These are phyloP conservation scores for Trachelus tabidus DNA, from an alignment of 2,888 invertebrate genomes.

Conservation along the genomic window DNA sequence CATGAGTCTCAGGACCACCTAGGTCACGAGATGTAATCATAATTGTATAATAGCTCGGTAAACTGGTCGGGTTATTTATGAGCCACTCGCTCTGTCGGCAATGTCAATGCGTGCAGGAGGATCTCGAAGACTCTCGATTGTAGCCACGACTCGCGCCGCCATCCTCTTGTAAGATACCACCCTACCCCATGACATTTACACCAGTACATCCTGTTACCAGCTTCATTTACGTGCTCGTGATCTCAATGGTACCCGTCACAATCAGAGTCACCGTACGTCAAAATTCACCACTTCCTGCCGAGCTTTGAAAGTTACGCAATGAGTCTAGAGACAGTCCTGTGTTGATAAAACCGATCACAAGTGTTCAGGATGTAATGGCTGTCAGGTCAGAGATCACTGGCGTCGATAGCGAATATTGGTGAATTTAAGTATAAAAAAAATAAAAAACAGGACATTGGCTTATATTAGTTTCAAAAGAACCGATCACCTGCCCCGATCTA, in stretches of 20 bases:
- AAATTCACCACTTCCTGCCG: too few relatives aligned
- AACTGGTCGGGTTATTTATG: slow-evolving; percentile 60
- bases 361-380: background rate
- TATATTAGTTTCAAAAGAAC: slow-evolving; percentile 29
- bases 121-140: slow-evolving; percentile 24
- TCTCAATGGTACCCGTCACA: slow-evolving; percentile 18
- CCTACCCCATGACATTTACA: slow-evolving; percentile 33
- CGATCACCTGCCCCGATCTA: slow-evolving; percentile 51
- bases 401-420: background rate
- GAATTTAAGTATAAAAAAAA: background rate
- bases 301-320: too few relatives aligned
- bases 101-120: slow-evolving; percentile 50
- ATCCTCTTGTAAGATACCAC: slow-evolving; percentile 22
- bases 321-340: too few relatives aligned
- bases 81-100: slow-evolving; percentile 52
- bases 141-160: slow-evolving; percentile 16
- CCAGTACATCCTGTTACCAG: slow-evolving; percentile 33
- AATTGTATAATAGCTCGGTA: slow-evolving; percentile 61
- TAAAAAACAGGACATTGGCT: background rate
- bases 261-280: too few relatives aligned
- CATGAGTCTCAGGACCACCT: slow-evolving; percentile 53
- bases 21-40: slow-evolving; percentile 58
- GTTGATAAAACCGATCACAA: background rate
- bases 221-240: slow-evolving; percentile 28
- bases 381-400: background rate